Evolutionary conservation across 2,888 invertebrate species (phyloP), one percentile per base, ranked within the genome.

Genomic region (Trissolcus japonicus): DNA sequence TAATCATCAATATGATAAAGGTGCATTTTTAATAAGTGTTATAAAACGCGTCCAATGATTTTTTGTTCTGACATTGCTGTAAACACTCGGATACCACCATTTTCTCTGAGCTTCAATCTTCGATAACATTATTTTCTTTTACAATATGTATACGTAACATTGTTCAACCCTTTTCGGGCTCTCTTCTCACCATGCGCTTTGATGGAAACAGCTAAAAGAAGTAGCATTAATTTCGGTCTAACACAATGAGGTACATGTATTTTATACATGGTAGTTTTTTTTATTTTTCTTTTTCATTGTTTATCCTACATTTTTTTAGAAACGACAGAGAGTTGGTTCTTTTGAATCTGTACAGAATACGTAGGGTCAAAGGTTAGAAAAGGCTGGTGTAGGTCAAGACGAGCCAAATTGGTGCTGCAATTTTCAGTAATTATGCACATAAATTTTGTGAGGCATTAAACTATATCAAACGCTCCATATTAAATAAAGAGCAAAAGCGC

Each of bases 1-100:
- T 17, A 43, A 50, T 53, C 62, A 74, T 74, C n/a, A 51, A 51
- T 35, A 35, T 16, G 46, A 14, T 67, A 59, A 43, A 56, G 41
- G 76, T 77, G 77, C 77, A 21, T 63, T 53, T 53, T 73, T 77
- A 73, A 77, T 77, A 73, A 77, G 77, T 77, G 72, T 77, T 63
- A 66, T 59, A 68, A 75, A 66, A 69, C 50, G 16, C 35, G 57
- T 2, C 59, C 17, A 41, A 55, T 6, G 13, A 6, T 2, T 1
- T n/a, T 19, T 46, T 55, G 21, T 35, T 14, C 53, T 21, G 29
- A 46, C 41, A 56, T 53, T 59, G 46, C n/a, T 25, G 16, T 16
- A 43, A 56, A 66, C 69, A 40, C 19, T 21, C 21, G 25, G 17
- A 40, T 19, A 48, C 40, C 46, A 71, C 60, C 60, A 46, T 46